Conservation (phyloP, 1,140 invertebrate species). For the Anastrepha obliqua region DNA sequence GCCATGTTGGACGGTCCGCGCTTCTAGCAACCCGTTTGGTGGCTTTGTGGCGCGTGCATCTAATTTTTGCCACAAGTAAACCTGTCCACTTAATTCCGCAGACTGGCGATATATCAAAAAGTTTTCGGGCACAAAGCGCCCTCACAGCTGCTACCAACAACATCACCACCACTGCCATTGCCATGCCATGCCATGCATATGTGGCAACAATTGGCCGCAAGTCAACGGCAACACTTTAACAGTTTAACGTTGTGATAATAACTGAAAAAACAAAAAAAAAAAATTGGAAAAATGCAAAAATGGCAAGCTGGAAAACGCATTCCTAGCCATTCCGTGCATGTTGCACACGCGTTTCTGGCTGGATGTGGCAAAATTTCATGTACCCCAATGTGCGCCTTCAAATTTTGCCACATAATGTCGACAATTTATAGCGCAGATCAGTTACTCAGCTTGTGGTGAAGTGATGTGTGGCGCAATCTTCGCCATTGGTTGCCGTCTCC, state of each 20-base stretch:
- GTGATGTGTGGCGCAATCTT: background rate
- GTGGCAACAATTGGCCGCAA: background rate
- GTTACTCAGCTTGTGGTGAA: background rate
- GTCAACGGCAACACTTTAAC: conserved; percentile 39
- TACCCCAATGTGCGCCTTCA: background rate
- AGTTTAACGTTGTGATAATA: conserved; percentile 23
- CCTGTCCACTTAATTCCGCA: background rate
- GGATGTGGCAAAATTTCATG: background rate
- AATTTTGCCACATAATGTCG: background rate
- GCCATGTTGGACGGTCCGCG: background rate
- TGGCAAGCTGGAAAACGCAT: background rate
- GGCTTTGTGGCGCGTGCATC: background rate
- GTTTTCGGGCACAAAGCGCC: background rate
- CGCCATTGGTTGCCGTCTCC: background rate
- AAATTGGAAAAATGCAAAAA: background rate
- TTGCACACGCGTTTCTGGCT: background rate
- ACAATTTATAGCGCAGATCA: conserved; percentile 9
- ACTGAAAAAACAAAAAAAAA: background rate
- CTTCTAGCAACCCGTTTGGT: background rate
- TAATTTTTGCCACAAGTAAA: background rate
- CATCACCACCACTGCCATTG: background rate
- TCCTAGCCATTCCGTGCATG: background rate
- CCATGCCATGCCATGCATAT: background rate
- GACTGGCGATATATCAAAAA: background rate
- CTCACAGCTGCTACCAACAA: background rate